Percentiles rank a stretch among this genome's conserved stretches.
phyloP scores from a whole-genome alignment of 2,888 invertebrate species.

The Schizaphis graminum region DNA sequence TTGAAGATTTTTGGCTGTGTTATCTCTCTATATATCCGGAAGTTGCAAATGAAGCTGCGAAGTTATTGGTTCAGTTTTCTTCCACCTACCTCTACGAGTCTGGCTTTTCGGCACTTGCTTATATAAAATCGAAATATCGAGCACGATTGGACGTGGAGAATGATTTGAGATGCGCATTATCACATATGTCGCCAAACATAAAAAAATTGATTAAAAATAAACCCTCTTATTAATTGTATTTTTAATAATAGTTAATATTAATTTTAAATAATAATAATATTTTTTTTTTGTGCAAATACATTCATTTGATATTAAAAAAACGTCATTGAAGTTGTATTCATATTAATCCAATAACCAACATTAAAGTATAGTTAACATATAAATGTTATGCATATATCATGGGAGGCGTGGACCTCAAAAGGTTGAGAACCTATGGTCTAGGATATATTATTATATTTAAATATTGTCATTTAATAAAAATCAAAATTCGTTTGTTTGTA shows the following conservation, averaged over 20 bases:
- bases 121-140: conserved; percentile 62
- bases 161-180: conserved; percentile 49
- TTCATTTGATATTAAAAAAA: too few species aligned
- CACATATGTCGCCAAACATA: too few species aligned
- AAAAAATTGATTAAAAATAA: neutral
- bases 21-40: neutral
- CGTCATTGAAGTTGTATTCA: too few species aligned
- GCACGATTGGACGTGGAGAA: conserved; percentile 60
- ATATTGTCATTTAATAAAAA: too few species aligned
- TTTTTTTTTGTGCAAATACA: too few species aligned
- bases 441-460: too few species aligned
- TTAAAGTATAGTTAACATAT: too few species aligned
- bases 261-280: neutral
- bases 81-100: conserved; percentile 58
- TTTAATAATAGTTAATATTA: neutral
- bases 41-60: neutral
- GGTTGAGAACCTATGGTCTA: too few species aligned
- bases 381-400: too few species aligned
- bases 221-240: neutral
- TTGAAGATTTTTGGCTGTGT: neutral
- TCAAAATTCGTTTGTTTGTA: too few species aligned
- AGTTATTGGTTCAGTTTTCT: conserved; percentile 48
- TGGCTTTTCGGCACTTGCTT: conserved; percentile 59
- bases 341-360: too few species aligned
- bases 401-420: too few species aligned